A percentile compares a stretch with the other conserved stretches of the same genome.
These are phyloP conservation scores for Mus spicilegus DNA, from an alignment of 2,113 vertebrate genomes.

Conservation along the genomic window DNA sequence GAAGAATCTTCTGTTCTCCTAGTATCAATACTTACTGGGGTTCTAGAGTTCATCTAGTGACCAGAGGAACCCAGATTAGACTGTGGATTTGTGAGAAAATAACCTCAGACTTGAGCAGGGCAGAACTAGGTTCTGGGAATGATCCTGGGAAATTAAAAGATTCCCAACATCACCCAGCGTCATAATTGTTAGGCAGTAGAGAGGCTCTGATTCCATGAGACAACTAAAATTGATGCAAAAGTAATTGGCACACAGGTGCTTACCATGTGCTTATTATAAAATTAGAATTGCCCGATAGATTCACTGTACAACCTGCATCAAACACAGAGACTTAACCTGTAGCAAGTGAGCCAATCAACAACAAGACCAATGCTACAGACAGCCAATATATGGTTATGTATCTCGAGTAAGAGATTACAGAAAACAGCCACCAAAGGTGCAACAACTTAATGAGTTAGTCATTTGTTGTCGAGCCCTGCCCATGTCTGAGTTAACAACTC, in stretches of 20 bases:
- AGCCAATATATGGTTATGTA: neutral
- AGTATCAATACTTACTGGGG: neutral
- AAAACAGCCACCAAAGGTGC: neutral
- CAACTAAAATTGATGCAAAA: neutral
- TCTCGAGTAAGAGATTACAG: neutral
- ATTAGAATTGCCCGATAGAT: neutral
- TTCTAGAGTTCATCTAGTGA: conserved; percentile 1
- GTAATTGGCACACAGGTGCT: neutral
- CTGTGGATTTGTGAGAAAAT: neutral
- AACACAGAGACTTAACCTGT: neutral
- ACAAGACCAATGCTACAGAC: neutral
- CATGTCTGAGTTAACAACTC: neutral
- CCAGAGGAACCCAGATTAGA: neutral
- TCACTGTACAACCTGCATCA: neutral
- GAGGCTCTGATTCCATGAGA: neutral
- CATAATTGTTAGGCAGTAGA: neutral
- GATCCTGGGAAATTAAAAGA: neutral
- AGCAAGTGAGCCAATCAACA: neutral
- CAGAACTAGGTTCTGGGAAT: neutral
- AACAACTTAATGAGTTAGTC: neutral
- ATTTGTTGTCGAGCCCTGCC: neutral
- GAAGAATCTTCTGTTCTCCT: neutral
- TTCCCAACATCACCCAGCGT: neutral
- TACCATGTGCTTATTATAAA: neutral
- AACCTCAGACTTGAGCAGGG: neutral